Evolutionary conservation across 2,113 vertebrate genomes (phyloP).

Genomic region (Aegotheles bennettii): DNA sequence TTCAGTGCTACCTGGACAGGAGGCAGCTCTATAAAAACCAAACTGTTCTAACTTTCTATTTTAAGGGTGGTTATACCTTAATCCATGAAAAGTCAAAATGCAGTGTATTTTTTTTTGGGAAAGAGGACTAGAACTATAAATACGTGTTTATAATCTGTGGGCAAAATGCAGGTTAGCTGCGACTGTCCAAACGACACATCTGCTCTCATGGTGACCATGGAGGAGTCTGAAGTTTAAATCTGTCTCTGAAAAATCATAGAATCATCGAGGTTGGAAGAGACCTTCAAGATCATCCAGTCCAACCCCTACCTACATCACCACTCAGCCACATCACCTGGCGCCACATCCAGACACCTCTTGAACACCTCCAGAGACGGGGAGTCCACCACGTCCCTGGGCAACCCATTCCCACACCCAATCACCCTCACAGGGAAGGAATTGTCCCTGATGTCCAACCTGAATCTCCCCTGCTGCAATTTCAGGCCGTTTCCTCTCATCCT

Average conservation of each 20-base stretch:
- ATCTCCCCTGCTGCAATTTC: no score
- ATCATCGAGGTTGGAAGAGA: no score
- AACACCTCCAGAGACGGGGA: no score
- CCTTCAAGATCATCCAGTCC: no score
- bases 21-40: background rate
- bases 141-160: background rate
- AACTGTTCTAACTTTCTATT: background rate
- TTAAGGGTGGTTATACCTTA: background rate
- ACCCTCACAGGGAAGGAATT: no score
- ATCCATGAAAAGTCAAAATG: background rate
- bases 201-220: rapidly evolving
- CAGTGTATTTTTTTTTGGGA: background rate
- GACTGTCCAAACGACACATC: background rate
- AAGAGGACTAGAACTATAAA: background rate
- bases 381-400: no score
- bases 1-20: background rate
- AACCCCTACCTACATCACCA: no score
- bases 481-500: no score
- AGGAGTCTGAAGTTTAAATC: background rate
- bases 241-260: background rate
- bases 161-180: background rate
- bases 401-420: no score
- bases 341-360: no score
- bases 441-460: no score
- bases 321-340: no score